phyloP scores from a whole-genome alignment of 2,888 invertebrate species.

The Frankliniella fusca region DNA sequence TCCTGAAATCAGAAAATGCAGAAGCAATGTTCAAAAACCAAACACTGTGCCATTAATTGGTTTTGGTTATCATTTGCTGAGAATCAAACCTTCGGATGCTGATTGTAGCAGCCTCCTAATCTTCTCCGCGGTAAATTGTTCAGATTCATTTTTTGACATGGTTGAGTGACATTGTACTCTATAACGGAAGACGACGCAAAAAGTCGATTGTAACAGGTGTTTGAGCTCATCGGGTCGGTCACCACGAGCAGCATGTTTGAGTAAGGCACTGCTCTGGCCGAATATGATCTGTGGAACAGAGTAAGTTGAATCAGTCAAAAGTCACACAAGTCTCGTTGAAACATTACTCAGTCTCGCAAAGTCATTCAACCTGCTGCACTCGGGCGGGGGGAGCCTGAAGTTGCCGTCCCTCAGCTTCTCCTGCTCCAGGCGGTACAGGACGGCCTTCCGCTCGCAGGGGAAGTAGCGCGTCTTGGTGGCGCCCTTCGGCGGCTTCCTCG shows the following conservation, averaged over 20 bases:
- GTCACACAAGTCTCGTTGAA: not conserved
- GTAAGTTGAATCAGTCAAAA: not conserved
- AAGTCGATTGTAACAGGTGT: slow-evolving; percentile 50
- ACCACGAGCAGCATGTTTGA: slow-evolving; percentile 76
- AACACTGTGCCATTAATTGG: not conserved
- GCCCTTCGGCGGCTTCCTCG: slow-evolving; percentile 44
- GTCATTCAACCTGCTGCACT: not conserved
- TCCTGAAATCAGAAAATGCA: not conserved
- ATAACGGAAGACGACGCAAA: slow-evolving; percentile 53
- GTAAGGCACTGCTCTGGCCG: slow-evolving; percentile 66
- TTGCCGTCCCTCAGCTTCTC: slow-evolving; percentile 45
- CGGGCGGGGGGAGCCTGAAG: not conserved
- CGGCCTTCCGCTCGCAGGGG: slow-evolving; percentile 70
- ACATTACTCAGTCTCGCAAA: not conserved
- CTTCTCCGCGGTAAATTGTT: slow-evolving; percentile 63
- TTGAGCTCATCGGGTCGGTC: slow-evolving; percentile 54
- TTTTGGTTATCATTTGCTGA: no score
- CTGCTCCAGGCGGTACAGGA: slow-evolving; percentile 65
- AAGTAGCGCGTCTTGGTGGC: slow-evolving; percentile 46
- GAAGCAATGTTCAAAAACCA: not conserved
- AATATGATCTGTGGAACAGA: slow-evolving; percentile 54
- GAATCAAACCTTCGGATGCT: slow-evolving; percentile 59
- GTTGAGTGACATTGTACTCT: slow-evolving; percentile 48
- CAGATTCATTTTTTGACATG: slow-evolving; percentile 70
- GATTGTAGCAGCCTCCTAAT: slow-evolving; percentile 71